phyloP scores from a whole-genome alignment of 2,888 invertebrate genomes.

The Noctua janthina region DNA sequence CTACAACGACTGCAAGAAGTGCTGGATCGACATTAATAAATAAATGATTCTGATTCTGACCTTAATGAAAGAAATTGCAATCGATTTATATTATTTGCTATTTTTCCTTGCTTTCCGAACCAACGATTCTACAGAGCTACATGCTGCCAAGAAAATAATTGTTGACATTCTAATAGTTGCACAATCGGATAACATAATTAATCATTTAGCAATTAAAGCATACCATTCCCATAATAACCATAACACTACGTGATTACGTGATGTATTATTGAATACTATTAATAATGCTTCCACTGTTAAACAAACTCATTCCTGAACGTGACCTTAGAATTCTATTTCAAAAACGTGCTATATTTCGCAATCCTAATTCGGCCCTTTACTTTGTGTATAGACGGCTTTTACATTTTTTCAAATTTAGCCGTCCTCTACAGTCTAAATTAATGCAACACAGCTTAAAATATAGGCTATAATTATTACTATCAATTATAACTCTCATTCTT shows the following conservation, averaged over 20 bases:
- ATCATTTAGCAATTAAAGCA: conserved; percentile 16
- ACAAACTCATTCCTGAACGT: neutral
- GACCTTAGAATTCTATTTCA: neutral
- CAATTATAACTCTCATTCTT: too few relatives aligned
- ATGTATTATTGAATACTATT: conserved; percentile 20
- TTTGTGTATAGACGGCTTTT: too few relatives aligned
- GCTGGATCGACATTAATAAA: too few relatives aligned
- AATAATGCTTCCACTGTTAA: conserved; percentile 4
- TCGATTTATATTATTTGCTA: neutral
- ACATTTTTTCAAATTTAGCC: neutral
- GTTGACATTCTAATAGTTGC: neutral
- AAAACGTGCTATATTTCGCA: neutral
- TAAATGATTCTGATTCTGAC: too few relatives aligned
- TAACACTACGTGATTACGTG: conserved; percentile 44
- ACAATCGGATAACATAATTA: conserved; percentile 5
- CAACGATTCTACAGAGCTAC: neutral
- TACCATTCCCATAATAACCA: conserved; percentile 3
- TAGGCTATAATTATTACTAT: too few relatives aligned
- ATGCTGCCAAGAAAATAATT: conserved; percentile 5
- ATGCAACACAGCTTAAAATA: neutral
- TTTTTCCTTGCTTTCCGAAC: neutral
- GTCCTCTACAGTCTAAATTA: neutral
- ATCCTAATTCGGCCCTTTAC: neutral
- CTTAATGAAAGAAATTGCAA: neutral
- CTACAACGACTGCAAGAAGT: neutral